These are phyloP conservation scores for Talpa occidentalis DNA, from an alignment of 2,113 vertebrate species.

Conservation along the genomic window DNA sequence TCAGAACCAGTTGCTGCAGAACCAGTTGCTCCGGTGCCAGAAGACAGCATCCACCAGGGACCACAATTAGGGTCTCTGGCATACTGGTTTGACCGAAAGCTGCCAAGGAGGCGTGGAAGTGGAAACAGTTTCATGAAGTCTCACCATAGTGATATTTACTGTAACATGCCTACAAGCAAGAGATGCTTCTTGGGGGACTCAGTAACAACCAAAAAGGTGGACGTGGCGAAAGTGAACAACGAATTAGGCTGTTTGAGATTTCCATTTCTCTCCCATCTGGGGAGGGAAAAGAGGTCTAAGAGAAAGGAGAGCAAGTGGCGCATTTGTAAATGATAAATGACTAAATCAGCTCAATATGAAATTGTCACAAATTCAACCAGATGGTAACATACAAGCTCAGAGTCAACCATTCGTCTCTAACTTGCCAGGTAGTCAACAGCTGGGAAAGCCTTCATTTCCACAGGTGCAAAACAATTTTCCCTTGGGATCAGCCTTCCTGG, in stretches of 20 bases:
- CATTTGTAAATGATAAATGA: neutral
- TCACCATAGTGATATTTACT: neutral
- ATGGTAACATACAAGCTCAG: neutral
- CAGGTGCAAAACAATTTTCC: slow-evolving; percentile 16
- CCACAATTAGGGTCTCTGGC: slow-evolving; percentile 19
- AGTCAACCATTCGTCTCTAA: neutral
- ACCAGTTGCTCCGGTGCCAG: neutral
- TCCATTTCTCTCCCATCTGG: neutral
- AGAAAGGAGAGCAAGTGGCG: neutral
- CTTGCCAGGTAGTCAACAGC: neutral
- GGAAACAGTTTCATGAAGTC: slow-evolving; percentile 36
- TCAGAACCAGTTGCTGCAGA: neutral
- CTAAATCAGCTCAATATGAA: neutral
- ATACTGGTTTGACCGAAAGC: neutral
- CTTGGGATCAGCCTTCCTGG: slow-evolving; percentile 17
- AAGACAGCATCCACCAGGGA: neutral
- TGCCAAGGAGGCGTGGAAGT: neutral
- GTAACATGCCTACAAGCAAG: neutral
- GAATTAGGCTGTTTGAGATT: neutral
- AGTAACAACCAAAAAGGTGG: neutral
- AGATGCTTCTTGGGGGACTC: slow-evolving; percentile 22
- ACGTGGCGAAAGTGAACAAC: neutral
- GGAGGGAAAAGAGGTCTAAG: neutral
- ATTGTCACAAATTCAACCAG: neutral
- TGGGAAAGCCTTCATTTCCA: slow-evolving; percentile 13